Evolutionary conservation across 2,113 vertebrate species (phyloP), one percentile per base, ranked within the genome.

Genomic region (Gavialis gangeticus): DNA sequence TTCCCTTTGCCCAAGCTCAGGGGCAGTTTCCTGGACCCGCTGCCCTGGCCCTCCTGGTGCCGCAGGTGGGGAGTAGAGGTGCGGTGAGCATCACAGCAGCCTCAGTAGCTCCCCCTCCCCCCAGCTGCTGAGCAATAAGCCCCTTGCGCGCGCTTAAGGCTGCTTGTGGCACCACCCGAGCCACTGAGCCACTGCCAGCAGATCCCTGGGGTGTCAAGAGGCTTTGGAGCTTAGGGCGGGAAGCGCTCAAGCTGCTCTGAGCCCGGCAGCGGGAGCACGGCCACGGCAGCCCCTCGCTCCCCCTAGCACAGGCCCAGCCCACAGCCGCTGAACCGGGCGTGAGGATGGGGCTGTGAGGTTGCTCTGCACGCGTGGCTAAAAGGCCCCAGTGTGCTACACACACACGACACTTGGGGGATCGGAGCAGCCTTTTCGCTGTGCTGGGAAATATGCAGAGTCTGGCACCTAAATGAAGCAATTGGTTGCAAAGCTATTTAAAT

Each of bases 151-250:
- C 71, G 69, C 2, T 7, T 82, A 91, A 96, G 87, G 71, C 91
- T 94, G 81, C 95, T 95, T 95, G 92, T 78, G 83, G 77, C 87
- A 84, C 78, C 66, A 78, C 95, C 91, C 96, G 92, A n/a, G n/a
- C n/a, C n/a, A n/a, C n/a, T n/a, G n/a, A 91, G 91, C 66, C 79
- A 93, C 92, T 77, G 85, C 89, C 95, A 91, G 89, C 94, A 81
- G 95, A 63, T 14, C 22, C 89, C 91, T 85, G 80, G 94, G 77
- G 94, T 87, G 91, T 83, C 95, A 92, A 95, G 78, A 90, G 18
- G 46, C 71, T 81, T 96, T 95, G 95, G 89, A 93, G 92, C 93
- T 96, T 94, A 96, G 92, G 46, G 81, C 55, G 92, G 92, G 96
- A 91, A 95, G 85, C 57, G 83, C 92, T 95, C 93, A 93, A 96